A percentile compares a stretch with the other conserved stretches of the same genome.
phyloP scores from a whole-genome alignment of 2,888 invertebrate species.

The Tetanocera ferruginea region DNA sequence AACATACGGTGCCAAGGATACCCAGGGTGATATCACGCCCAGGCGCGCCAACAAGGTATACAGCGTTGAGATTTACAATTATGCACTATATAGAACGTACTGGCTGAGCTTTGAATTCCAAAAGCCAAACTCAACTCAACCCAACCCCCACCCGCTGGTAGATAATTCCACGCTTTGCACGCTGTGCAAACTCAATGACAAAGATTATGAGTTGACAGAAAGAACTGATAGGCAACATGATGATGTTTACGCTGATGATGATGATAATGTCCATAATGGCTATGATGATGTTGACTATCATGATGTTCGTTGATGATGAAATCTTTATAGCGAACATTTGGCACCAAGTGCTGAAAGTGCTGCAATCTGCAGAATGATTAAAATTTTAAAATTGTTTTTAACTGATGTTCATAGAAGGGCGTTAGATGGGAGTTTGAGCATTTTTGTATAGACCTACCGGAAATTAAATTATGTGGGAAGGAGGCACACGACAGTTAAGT shows the following conservation, averaged over 20 bases:
- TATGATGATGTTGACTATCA: not conserved
- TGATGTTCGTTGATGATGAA: slow-evolving; percentile 3
- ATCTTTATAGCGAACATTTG: slow-evolving; percentile 31
- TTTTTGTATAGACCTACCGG: slow-evolving; percentile 50
- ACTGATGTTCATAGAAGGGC: not conserved
- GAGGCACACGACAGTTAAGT: not conserved
- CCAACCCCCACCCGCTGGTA: slow-evolving; percentile 35
- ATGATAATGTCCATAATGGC: not conserved
- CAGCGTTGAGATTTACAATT: slow-evolving; percentile 20
- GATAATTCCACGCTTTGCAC: slow-evolving; percentile 19
- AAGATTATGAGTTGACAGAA: slow-evolving; percentile 24
- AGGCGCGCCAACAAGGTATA: not conserved
- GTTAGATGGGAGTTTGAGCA: slow-evolving; percentile 30
- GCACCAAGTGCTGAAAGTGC: slow-evolving; percentile 26
- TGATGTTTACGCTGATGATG: slow-evolving; percentile 5
- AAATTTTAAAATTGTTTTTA: slow-evolving; percentile 14
- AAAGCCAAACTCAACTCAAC: not conserved
- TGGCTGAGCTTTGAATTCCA: not conserved
- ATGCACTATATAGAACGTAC: slow-evolving; percentile 1
- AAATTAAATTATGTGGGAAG: slow-evolving; percentile 54
- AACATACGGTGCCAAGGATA: slow-evolving; percentile 45
- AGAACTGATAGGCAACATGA: not conserved
- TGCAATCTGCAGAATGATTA: slow-evolving; percentile 32
- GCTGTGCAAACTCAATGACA: slow-evolving; percentile 10
- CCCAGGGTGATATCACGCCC: not conserved